Base-by-base conservation (phyloP, 1,140 invertebrate species). In the Drosophila pruinosa region DNA sequence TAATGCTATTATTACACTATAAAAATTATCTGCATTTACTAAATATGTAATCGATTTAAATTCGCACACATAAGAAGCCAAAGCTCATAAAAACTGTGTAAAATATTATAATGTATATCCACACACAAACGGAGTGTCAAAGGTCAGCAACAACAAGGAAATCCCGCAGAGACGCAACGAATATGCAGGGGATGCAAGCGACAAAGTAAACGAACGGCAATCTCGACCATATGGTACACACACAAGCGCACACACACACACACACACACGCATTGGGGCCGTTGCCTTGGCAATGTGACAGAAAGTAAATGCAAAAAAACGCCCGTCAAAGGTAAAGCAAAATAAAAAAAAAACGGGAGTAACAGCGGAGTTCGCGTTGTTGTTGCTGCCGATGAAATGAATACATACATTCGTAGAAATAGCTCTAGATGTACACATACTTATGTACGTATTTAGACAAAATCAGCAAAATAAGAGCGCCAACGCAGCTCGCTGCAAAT, bases 231-330 rank as follows among this genome's bases (percentile, higher is more conserved):
- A 83, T 83, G 80, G 72, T 34, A 19, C 43, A 39, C 17, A 43
- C 58, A 26, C 43, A 56, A 17, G 15, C 48, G 39, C 31, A 34
- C 17, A 56, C 10, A 22, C 24, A 57, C 1, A 48, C 31, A 48
- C 2, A 48, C 7, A 31, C 15, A 50, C 26, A 50, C 26, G n/a
- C 6, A 17, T 5, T 24, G 41, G 14, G 26, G 57, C 39, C 70
- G 78, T 78, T 83, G 78, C 79, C 78, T 85, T 85, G 80, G 72
- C 81, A 85, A 85, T 86, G 81, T 81, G 80, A 76, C 76, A 86
- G 52, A 85, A 85, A 80, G 61, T 64, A 86, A 86, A 77, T 73
- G 72, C 72, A 56, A 28, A 59, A 17, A 57, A 56, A 26, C 15
- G 31, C 19, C 39, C 38, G 62, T 41, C 52, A 67, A 72, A 69